phyloP scores from a whole-genome alignment of 2,888 invertebrate genomes.

The Himalopsyche kuldschensis region DNA sequence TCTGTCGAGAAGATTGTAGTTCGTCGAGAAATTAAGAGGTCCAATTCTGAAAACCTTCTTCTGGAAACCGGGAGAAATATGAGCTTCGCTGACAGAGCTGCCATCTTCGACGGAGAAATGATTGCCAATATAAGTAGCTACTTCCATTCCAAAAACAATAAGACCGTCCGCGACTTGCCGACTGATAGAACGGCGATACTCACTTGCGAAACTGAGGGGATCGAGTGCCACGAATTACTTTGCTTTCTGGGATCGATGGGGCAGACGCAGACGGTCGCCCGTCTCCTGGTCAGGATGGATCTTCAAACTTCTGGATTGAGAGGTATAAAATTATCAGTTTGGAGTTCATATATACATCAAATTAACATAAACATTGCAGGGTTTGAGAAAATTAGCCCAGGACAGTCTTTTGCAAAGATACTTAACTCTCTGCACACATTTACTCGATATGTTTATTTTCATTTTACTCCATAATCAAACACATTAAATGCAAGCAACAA shows the following conservation, averaged over 20 bases:
- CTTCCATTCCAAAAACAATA: neutral
- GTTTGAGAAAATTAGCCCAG: too few relatives aligned
- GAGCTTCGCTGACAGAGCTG: too few relatives aligned
- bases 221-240: constrained; percentile 45
- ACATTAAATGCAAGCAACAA: too few relatives aligned
- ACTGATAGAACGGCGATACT: constrained; percentile 45
- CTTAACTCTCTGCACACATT: too few relatives aligned
- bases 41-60: too few relatives aligned
- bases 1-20: constrained; percentile 19
- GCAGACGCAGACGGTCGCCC: constrained; percentile 44
- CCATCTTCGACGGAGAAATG: too few relatives aligned
- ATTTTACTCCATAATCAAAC: too few relatives aligned
- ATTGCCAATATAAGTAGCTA: neutral
- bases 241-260: constrained; percentile 48
- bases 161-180: neutral
- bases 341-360: neutral
- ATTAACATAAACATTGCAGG: too few relatives aligned
- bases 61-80: too few relatives aligned
- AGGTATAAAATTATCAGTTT: constrained; percentile 42
- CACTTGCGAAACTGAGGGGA: constrained; percentile 45
- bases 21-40: too few relatives aligned
- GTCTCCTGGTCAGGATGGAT: constrained; percentile 46
- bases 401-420: too few relatives aligned
- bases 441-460: too few relatives aligned
- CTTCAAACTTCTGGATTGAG: constrained; percentile 45